A percentile compares a stretch with the other conserved stretches of the same genome.
Conservation (phyloP, 2,888 invertebrate species). For the Hedya salicella region DNA sequence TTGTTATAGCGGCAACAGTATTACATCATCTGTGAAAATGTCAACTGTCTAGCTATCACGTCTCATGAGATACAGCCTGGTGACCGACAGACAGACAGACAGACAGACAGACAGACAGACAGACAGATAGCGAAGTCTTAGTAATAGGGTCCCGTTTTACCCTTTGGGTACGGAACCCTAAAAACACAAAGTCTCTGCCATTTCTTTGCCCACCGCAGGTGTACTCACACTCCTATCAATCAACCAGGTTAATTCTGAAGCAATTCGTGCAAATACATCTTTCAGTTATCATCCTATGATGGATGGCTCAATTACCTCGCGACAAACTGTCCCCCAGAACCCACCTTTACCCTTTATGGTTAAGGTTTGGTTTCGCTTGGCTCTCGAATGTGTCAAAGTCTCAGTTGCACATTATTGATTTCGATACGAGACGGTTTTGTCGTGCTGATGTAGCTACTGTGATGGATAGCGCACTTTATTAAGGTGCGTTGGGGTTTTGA, state of each 20-base stretch:
- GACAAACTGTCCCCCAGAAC: conserved; percentile 41
- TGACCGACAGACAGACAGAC: no score
- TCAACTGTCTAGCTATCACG: no score
- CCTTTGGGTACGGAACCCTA: no score
- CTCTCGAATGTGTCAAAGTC: conserved; percentile 36
- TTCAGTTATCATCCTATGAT: conserved; percentile 55
- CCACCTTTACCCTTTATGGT: conserved; percentile 28
- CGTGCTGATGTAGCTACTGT: conserved; percentile 47
- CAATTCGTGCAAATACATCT: conserved; percentile 45
- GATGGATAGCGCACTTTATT: conserved; percentile 47
- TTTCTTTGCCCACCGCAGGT: no score
- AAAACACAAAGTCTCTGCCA: no score
- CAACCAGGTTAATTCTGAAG: conserved; percentile 38
- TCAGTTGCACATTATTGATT: conserved; percentile 51
- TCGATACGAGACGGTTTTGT: conserved; percentile 48
- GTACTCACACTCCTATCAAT: conserved; percentile 17
- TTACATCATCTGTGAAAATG: no score
- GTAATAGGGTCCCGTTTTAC: no score
- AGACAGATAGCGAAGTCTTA: no score
- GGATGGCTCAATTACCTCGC: conserved; percentile 56
- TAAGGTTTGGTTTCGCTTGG: conserved; percentile 44
- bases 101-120: no score
- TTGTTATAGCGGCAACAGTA: no score
- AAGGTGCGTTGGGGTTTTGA: conserved; percentile 11
- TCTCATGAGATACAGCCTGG: no score